Percentiles rank a stretch among this genome's conserved stretches.
phyloP scores from a whole-genome alignment of 1,140 invertebrate genomes.

The Leptinotarsa defecta region DNA sequence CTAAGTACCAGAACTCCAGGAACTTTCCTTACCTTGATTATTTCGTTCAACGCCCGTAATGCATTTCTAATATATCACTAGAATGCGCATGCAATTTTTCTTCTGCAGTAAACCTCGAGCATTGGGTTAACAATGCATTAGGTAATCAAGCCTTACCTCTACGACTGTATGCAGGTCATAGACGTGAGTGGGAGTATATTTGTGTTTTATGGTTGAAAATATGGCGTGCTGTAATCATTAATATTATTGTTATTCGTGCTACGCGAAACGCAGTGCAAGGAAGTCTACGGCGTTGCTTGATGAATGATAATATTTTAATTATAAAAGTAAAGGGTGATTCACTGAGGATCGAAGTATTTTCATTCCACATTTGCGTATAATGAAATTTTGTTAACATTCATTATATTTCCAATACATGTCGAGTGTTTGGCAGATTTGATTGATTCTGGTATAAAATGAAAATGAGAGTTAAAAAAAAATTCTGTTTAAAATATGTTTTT shows the following conservation, averaged over 20 bases:
- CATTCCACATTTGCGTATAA: too few relatives aligned
- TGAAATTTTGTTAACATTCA: too few relatives aligned
- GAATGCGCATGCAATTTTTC: not conserved
- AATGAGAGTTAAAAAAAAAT: too few relatives aligned
- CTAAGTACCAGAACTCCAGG: too few relatives aligned
- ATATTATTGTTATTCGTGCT: not conserved
- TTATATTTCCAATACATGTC: too few relatives aligned
- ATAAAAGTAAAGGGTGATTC: too few relatives aligned
- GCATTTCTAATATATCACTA: not conserved
- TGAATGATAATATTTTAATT: not conserved
- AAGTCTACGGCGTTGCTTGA: not conserved
- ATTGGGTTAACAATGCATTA: slow-evolving; percentile 8
- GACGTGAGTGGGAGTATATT: slow-evolving; percentile 7
- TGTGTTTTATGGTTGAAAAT: not conserved
- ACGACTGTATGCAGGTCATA: not conserved
- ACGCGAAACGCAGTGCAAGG: not conserved
- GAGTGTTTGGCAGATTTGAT: too few relatives aligned
- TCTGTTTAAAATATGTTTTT: too few relatives aligned
- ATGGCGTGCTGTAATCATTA: not conserved
- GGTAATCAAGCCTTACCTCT: not conserved
- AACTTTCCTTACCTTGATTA: too few relatives aligned
- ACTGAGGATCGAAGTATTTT: too few relatives aligned
- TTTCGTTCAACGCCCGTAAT: not conserved
- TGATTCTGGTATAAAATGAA: too few relatives aligned
- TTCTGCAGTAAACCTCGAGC: not conserved